Evolutionary conservation across 2,888 invertebrate species (phyloP).

Genomic region (Resseliella maxima): DNA sequence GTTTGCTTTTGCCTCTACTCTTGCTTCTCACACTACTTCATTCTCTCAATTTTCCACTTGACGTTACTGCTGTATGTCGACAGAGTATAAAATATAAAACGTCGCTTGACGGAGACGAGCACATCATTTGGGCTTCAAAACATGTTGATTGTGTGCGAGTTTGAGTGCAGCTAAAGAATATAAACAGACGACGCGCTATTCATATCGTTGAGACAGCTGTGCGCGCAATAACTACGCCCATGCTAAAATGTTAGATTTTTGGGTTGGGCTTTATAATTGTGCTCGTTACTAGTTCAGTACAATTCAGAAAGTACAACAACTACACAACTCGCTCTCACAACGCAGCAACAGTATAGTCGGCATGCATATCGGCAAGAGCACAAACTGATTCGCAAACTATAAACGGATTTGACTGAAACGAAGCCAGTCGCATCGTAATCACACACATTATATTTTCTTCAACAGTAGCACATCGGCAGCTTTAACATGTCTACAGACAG

Average conservation of each 20-base stretch:
- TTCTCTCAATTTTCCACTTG: constrained; percentile 13
- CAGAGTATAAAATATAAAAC: constrained; percentile 49
- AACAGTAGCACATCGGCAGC: constrained; percentile 48
- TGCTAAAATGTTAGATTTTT: constrained; percentile 56
- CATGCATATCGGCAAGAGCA: background rate
- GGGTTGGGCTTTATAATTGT: constrained; percentile 56
- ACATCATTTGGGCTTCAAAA: constrained; percentile 42
- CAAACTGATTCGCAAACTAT: constrained; percentile 35
- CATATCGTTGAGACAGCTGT: constrained; percentile 56
- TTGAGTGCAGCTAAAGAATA: constrained; percentile 46
- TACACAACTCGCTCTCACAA: constrained; percentile 19
- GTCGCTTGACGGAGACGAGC: constrained; percentile 50
- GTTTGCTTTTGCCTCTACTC: background rate
- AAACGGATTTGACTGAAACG: constrained; percentile 34
- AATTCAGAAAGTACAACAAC: constrained; percentile 48
- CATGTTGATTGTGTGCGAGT: constrained; percentile 35
- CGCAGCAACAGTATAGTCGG: constrained; percentile 37
- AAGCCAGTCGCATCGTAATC: constrained; percentile 28
- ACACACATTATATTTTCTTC: background rate
- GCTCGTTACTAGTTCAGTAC: constrained; percentile 51
- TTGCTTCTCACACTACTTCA: background rate
- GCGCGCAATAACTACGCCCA: constrained; percentile 57
- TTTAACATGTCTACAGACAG: constrained; percentile 39
- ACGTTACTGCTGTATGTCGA: constrained; percentile 39
- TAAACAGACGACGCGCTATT: constrained; percentile 52